Base-by-base conservation (phyloP, 2,888 invertebrate species). In the Temnothorax rugatulus region DNA sequence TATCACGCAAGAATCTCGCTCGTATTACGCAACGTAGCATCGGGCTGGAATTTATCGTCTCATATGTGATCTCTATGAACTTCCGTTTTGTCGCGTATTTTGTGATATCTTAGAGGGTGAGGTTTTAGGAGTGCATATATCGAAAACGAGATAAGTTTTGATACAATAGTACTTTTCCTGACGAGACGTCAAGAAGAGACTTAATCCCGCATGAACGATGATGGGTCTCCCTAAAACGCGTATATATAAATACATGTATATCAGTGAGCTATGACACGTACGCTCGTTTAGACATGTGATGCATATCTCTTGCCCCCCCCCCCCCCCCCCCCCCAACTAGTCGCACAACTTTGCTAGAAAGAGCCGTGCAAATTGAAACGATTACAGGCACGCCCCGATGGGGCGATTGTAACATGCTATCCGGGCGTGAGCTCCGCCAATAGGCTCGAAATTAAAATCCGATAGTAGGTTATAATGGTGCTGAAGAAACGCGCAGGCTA, bases 211-310 rank as follows among this genome's bases (percentile, higher is more conserved):
- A 84, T 34, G 71, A 86, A 86, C 79, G 82, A 84, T 29, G 29
- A 29, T 29, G 75, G 64, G 61, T 7, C 34, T 5, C 83, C 83
- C 71, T 83, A 84, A 66, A 44, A 64, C 83, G 77, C 77, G 75
- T 86, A 88, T 83, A 15, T 34, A 73, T 25, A 25, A 7, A 29
- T 84, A 86, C 83, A 87, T 77, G 84, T 87, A 83, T 84, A 87
- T 85, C 84, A 82, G 77, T 87, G 84, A 88, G 75, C 87, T 89
- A 88, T 88, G 90, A 89, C 88, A 88, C 59, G 84, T 88, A 86
- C 83, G 68, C 84, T 88, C 86, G 83, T 84, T 86, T 84, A 86
- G 83, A 84, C 82, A 84, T 87, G 89, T 84, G 84, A 87, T 85
- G 88, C 86, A 89, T 86, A 85, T 63, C 88, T 86, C 87, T 90